Percentiles rank a stretch among this genome's conserved stretches.
Conservation (phyloP, 2,113 vertebrate genomes). For the Turdus rufiventris region DNA sequence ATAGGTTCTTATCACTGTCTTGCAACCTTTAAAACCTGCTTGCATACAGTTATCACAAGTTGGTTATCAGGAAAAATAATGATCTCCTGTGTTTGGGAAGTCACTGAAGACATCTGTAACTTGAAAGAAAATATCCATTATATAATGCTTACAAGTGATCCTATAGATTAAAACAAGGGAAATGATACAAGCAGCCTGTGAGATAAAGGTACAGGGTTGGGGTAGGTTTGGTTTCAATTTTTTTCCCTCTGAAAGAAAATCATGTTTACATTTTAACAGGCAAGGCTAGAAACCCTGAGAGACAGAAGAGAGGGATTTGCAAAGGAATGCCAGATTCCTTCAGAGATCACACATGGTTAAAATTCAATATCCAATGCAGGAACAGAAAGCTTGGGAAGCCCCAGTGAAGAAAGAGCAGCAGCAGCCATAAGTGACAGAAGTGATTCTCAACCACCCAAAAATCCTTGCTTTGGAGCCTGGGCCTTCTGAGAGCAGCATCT, state of each 20-base stretch:
- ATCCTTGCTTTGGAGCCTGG: background rate
- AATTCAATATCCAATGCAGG: background rate
- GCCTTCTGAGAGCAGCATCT: background rate
- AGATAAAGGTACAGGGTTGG: background rate
- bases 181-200: background rate
- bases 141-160: background rate
- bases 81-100: background rate
- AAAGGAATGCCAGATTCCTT: conserved; percentile 25
- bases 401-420: background rate
- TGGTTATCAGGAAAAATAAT: conserved; percentile 11
- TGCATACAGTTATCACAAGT: background rate
- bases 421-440: background rate
- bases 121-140: background rate
- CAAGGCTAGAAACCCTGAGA: background rate
- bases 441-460: background rate
- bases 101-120: background rate
- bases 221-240: background rate
- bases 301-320: background rate
- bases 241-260: background rate
- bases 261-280: background rate
- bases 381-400: background rate
- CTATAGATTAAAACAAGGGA: background rate
- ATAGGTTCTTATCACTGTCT: background rate
- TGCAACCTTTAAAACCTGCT: background rate
- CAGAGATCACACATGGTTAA: conserved; percentile 30